These are phyloP conservation scores for Pseudanteris insignis DNA, from an alignment of 2,888 invertebrate genomes.

Conservation along the genomic window DNA sequence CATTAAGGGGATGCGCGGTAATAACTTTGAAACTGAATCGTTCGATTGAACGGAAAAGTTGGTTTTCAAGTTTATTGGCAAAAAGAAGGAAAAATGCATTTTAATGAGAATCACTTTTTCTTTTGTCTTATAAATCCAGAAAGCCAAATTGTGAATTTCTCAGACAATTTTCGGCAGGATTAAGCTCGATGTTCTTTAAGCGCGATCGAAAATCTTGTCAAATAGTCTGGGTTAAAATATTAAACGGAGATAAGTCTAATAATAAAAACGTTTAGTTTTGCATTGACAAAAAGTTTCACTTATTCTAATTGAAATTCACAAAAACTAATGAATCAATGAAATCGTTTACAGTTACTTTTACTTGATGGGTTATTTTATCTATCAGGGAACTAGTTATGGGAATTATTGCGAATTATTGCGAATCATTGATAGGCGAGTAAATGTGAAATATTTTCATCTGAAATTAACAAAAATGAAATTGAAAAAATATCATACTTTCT, in stretches of 20 bases:
- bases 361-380: too few relatives aligned
- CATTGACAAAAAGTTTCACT: too few relatives aligned
- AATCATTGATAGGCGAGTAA: too few relatives aligned
- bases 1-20: conserved; percentile 3
- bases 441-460: too few relatives aligned
- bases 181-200: conserved; percentile 9
- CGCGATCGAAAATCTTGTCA: conserved; percentile 6
- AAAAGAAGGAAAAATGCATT: conserved; percentile 3
- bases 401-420: too few relatives aligned
- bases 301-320: too few relatives aligned
- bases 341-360: too few relatives aligned
- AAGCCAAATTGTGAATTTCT: conserved; percentile 1
- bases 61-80: conserved; percentile 6
- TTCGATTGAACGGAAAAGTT: conserved; percentile 21
- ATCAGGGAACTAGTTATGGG: too few relatives aligned
- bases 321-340: too few relatives aligned
- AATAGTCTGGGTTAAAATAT: conserved; percentile 5
- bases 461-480: too few relatives aligned
- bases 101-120: conserved; percentile 15
- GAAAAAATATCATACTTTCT: too few relatives aligned
- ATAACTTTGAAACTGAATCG: conserved; percentile 13
- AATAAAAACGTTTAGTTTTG: too few relatives aligned
- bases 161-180: conserved; percentile 12
- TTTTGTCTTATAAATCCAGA: conserved; percentile 11
- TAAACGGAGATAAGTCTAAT: conserved; percentile 4